A percentile compares a stretch with the other conserved stretches of the same genome.
Conservation (phyloP, 92 coral and sea anemone genomes). For the Phenganax stokvisi region DNA sequence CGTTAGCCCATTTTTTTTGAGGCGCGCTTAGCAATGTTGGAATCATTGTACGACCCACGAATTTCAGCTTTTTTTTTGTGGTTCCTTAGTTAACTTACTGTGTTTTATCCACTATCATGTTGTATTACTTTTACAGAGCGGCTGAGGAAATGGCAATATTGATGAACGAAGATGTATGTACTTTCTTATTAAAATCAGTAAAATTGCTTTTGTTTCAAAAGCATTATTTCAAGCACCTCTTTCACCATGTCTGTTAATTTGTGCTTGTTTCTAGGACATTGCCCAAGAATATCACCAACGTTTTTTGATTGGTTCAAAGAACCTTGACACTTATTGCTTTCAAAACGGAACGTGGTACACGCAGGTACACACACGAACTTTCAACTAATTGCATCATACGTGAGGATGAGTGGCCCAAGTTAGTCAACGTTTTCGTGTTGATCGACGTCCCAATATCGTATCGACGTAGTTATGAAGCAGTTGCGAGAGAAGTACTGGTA, state of each 20-base stretch:
- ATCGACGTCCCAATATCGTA: too few species aligned
- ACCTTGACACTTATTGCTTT: slow-evolving; percentile 60
- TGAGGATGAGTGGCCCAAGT: too few species aligned
- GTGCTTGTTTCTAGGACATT: slow-evolving; percentile 46
- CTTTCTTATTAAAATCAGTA: neutral
- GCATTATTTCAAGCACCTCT: neutral
- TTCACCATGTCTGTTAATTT: neutral
- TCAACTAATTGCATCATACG: too few species aligned
- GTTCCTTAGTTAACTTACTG: neutral
- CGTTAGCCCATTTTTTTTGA: neutral
- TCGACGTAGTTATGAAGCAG: neutral
- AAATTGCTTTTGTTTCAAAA: neutral
- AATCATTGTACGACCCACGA: neutral
- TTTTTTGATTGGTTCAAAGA: slow-evolving; percentile 57
- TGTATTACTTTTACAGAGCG: slow-evolving; percentile 48
- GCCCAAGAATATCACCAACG: slow-evolving; percentile 55
- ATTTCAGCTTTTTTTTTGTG: too few species aligned
- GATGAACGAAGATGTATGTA: slow-evolving; percentile 56
- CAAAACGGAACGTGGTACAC: slow-evolving; percentile 71
- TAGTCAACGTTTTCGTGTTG: too few species aligned
- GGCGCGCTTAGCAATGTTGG: neutral
- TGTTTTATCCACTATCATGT: neutral
- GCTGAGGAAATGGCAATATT: slow-evolving; percentile 79
- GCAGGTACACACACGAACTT: slow-evolving; percentile 50
- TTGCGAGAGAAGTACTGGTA: neutral